Percentiles rank a stretch among this genome's conserved stretches.
Conservation (phyloP, 2,888 invertebrate genomes). For the Lepidocyrtinus sp. region DNA sequence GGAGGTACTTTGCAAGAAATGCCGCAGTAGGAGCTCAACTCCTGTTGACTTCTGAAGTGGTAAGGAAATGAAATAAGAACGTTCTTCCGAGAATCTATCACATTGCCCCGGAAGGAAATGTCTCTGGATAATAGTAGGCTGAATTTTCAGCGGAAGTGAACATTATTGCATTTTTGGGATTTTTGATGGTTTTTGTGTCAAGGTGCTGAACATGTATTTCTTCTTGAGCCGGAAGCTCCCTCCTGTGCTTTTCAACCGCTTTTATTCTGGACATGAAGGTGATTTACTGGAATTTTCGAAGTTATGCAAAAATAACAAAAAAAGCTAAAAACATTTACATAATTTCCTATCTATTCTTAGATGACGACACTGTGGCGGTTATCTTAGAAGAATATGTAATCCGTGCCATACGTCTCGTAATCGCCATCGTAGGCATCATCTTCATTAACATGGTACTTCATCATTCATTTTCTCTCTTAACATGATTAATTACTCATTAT, state of each 20-base stretch:
- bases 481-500: background rate
- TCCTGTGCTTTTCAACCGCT: conserved; percentile 61
- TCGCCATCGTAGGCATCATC: conserved; percentile 57
- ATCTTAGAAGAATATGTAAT: conserved; percentile 64
- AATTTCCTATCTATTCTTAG: conserved; percentile 25
- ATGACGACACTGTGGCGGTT: conserved; percentile 49
- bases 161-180: too few relatives aligned
- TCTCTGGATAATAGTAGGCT: too few relatives aligned
- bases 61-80: conserved; percentile 26
- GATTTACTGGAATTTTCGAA: background rate
- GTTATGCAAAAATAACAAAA: too few relatives aligned
- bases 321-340: too few relatives aligned
- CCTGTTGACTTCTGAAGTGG: conserved; percentile 63
- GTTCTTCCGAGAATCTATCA: background rate
- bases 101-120: background rate
- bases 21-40: conserved; percentile 57
- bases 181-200: too few relatives aligned
- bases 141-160: too few relatives aligned
- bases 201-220: conserved; percentile 61
- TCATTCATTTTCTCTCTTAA: background rate
- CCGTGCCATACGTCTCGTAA: conserved; percentile 58
- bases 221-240: conserved; percentile 63
- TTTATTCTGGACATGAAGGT: conserved; percentile 64
- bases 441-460: conserved; percentile 56
- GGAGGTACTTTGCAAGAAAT: conserved; percentile 64